Percentiles rank a stretch among this genome's conserved stretches.
These are phyloP conservation scores for Ranitomeya imitator DNA, from an alignment of 2,113 vertebrate genomes.

Conservation along the genomic window DNA sequence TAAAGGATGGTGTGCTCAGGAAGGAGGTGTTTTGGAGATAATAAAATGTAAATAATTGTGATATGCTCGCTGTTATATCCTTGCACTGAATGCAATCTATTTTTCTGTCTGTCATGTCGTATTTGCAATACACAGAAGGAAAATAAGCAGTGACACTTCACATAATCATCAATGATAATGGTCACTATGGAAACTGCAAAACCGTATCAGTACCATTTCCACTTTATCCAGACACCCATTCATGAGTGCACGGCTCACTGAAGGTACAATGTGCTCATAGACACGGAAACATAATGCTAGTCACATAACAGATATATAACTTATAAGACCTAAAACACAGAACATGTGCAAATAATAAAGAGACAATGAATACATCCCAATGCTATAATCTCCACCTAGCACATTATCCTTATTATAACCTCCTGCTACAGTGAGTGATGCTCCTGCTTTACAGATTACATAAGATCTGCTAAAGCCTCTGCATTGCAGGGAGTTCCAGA, in stretches of 20 bases:
- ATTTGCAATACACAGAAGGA: not conserved
- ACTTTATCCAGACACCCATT: not conserved
- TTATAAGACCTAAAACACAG: not conserved
- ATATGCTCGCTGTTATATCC: not conserved
- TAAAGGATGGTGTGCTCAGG: too few relatives aligned
- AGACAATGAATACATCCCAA: not conserved
- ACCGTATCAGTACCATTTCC: not conserved
- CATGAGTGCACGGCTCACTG: not conserved
- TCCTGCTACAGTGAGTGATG: not conserved
- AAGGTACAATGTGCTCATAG: too few relatives aligned
- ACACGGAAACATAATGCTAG: not conserved
- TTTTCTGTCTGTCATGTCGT: not conserved
- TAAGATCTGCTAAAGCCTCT: not conserved
- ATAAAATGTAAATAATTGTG: too few relatives aligned
- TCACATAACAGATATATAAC: not conserved
- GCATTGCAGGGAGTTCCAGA: conserved; percentile 21
- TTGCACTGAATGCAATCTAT: not conserved
- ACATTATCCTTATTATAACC: not conserved
- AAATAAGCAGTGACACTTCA: not conserved
- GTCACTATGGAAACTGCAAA: conserved; percentile 4
- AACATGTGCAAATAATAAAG: not conserved
- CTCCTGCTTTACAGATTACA: not conserved
- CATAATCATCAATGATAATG: not conserved
- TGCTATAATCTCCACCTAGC: not conserved
- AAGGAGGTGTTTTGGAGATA: too few relatives aligned